Evolutionary conservation across 2,797 vertebrate genomes (phyloP), one percentile per base, ranked within the genome.

Genomic region (Prunella strophiata): DNA sequence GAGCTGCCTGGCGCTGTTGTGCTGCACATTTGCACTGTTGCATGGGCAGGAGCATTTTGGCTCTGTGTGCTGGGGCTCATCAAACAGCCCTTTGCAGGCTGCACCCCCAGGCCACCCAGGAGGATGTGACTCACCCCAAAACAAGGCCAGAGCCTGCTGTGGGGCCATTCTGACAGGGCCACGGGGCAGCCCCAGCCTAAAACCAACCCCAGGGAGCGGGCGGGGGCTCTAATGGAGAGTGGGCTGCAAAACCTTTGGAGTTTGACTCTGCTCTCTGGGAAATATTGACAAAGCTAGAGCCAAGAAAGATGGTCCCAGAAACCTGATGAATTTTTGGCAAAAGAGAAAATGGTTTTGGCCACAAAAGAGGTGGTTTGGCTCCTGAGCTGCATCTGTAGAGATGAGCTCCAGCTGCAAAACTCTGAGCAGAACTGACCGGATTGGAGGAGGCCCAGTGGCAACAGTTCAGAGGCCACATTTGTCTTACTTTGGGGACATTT

Each of bases 41-140:
- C 62, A 9, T 3, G 1, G 6, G n/a, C 22, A 34, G 1, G 1
- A 59, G 5, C 23, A 2, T 14, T 42, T 34, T 0, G 5, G 16
- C 45, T 27, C 43, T 36, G 61, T 21, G 74, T 29, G 71, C 29
- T 36, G 3, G 0, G 32, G 29, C 67, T 52, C 63, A n/a, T 13
- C 6, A 30, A 82, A 48, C 59, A 89, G 21, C 51, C 51, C 51
- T 79, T 59, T 47, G 77, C 10, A 45, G 36, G 51, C 68, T 71
- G 66, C 67, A 36, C 14, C 59, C 59, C 42, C 87, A 88, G 76
- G 29, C 90, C 91, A 80, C 79, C 61, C 2, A 0, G 48, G 79
- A 40, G 65, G 75, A 15, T 2, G 27, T 5, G 76, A 34, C 29
- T 67, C 30, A 4, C 76, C 68, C 85, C 45, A 76, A 74, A 48